A percentile compares a stretch with the other conserved stretches of the same genome.
phyloP scores from a whole-genome alignment of 2,113 vertebrate species.

The Gavia stellata region DNA sequence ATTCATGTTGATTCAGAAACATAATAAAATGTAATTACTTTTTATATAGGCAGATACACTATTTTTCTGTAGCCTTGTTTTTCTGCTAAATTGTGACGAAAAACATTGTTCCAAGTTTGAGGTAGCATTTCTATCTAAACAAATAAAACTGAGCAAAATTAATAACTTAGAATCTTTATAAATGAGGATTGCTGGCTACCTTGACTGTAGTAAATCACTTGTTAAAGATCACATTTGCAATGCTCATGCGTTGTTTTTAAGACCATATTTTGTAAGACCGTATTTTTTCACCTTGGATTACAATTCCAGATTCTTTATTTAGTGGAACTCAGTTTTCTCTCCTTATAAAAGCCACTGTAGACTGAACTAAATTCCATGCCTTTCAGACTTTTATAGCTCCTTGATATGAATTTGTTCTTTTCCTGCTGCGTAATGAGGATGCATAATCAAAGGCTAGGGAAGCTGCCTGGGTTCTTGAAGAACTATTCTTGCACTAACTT shows the following conservation, averaged over 20 bases:
- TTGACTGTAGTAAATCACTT: neutral
- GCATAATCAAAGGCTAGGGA: neutral
- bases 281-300: neutral
- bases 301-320: neutral
- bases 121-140: neutral
- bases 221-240: neutral
- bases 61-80: neutral
- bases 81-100: neutral
- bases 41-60: neutral
- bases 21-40: neutral
- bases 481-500: neutral
- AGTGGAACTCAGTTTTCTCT: neutral
- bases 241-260: neutral
- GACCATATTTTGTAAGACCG: no score
- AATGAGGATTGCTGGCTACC: neutral
- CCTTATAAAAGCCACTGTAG: neutral
- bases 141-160: neutral
- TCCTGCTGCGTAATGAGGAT: neutral
- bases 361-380: neutral
- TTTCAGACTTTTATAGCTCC: neutral
- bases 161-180: neutral
- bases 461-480: neutral
- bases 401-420: neutral
- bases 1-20: neutral
- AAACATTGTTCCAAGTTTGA: neutral